A percentile compares a stretch with the other conserved stretches of the same genome.
Conservation (phyloP, 2,113 vertebrate species). For the Toxotes chatareus region DNA sequence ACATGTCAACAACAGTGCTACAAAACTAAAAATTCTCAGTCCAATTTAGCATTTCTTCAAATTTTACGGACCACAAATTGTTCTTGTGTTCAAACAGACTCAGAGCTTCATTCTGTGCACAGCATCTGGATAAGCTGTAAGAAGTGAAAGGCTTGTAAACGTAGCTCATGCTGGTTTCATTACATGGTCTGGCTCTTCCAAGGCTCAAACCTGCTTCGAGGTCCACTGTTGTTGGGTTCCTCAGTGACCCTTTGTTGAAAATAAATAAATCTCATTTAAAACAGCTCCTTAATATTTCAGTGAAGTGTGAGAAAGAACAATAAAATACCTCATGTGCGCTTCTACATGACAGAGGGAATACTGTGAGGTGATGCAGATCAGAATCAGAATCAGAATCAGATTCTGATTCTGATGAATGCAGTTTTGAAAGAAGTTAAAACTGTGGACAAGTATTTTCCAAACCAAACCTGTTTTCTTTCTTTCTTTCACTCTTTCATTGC, state of each 20-base stretch:
- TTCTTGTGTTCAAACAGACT: not conserved
- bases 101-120: not conserved
- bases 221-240: constrained; percentile 25
- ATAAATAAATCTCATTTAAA: constrained; percentile 19
- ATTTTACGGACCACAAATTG: not conserved
- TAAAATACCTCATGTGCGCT: constrained; percentile 12
- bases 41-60: constrained; percentile 23
- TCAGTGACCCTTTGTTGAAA: constrained; percentile 43
- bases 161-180: constrained; percentile 54
- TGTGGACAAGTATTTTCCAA: not conserved
- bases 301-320: constrained; percentile 10
- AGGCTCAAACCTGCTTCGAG: constrained; percentile 9
- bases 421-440: not conserved
- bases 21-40: constrained; percentile 12
- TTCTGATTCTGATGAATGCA: not conserved
- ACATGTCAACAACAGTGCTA: not conserved
- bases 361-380: not conserved
- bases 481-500: not conserved
- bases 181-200: constrained; percentile 34
- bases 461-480: not conserved
- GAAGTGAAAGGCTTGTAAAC: constrained; percentile 28
- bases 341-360: not conserved
- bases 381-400: no score
- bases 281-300: constrained; percentile 14
- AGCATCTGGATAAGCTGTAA: constrained; percentile 22